A percentile compares a stretch with the other conserved stretches of the same genome.
phyloP scores from a whole-genome alignment of 1,140 invertebrate genomes.

The Brachionus rubens region DNA sequence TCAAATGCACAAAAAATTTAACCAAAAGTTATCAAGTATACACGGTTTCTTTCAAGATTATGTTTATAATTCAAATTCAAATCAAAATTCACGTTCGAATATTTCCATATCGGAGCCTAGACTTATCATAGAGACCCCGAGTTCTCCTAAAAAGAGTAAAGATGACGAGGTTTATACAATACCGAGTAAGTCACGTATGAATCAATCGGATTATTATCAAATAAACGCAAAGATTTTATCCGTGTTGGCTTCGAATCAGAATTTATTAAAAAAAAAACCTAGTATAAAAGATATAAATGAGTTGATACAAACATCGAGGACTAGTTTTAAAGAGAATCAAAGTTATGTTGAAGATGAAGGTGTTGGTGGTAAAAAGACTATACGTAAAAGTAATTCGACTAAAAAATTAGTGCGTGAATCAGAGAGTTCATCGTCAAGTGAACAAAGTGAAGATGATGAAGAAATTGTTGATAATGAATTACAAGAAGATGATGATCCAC shows the following conservation, averaged over 20 bases:
- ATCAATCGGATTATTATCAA: slow-evolving; percentile 35
- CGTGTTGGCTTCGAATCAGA: neutral
- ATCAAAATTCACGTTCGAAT: neutral
- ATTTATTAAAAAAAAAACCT: slow-evolving; percentile 1
- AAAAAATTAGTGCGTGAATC: neutral
- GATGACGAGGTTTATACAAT: neutral
- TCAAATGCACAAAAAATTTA: neutral
- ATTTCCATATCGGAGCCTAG: neutral
- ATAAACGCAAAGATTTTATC: slow-evolving; percentile 23
- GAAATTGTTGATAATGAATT: neutral
- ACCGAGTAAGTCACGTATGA: neutral
- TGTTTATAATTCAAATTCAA: neutral
- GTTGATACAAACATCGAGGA: neutral
- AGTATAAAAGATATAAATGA: slow-evolving; percentile 20
- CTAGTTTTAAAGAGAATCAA: neutral
- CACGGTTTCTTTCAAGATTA: slow-evolving; percentile 31
- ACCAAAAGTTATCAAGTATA: neutral
- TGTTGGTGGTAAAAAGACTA: neutral
- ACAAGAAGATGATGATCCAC: neutral
- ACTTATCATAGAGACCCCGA: neutral
- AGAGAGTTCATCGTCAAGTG: slow-evolving; percentile 15
- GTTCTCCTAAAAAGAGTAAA: neutral
- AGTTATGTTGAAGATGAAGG: neutral
- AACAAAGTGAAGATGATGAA: neutral
- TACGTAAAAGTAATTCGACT: neutral